Percentiles rank a stretch among this genome's conserved stretches.
These are phyloP conservation scores for Macrosoma leucophasiata DNA, from an alignment of 2,888 invertebrate genomes.

Conservation along the genomic window DNA sequence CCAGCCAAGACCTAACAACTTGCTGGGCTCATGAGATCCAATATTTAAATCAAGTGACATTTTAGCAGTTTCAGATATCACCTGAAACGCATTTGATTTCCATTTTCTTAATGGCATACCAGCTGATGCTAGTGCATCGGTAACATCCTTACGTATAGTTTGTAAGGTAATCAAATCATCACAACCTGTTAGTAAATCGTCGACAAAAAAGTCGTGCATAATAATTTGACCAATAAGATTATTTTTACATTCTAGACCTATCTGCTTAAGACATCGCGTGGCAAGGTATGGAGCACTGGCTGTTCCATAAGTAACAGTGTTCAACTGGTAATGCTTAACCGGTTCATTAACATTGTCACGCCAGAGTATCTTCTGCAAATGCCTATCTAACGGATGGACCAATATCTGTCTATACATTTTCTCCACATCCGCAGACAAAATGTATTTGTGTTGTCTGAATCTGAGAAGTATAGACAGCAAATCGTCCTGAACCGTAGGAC, in stretches of 20 bases:
- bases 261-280: conserved; percentile 24
- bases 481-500: conserved; percentile 26
- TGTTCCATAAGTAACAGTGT: conserved; percentile 29
- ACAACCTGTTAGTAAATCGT: conserved; percentile 19
- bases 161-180: conserved; percentile 13
- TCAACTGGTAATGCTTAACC: conserved; percentile 23
- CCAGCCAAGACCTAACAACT: conserved; percentile 11
- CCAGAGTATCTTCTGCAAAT: conserved; percentile 21
- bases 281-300: conserved; percentile 29
- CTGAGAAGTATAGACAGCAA: conserved; percentile 25
- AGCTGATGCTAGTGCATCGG: conserved; percentile 21
- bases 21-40: neutral
- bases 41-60: conserved; percentile 11
- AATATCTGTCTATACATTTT: conserved; percentile 27
- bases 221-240: conserved; percentile 19
- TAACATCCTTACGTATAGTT: conserved; percentile 13
- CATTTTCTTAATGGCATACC: conserved; percentile 26
- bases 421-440: conserved; percentile 25
- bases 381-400: conserved; percentile 10
- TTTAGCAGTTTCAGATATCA: conserved; percentile 4
- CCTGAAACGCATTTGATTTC: conserved; percentile 22
- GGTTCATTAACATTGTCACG: conserved; percentile 18
- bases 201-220: conserved; percentile 27
- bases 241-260: conserved; percentile 24
- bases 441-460: conserved; percentile 22